Evolutionary conservation across 1,140 invertebrate genomes (phyloP).

Genomic region (Batillaria attramentaria): DNA sequence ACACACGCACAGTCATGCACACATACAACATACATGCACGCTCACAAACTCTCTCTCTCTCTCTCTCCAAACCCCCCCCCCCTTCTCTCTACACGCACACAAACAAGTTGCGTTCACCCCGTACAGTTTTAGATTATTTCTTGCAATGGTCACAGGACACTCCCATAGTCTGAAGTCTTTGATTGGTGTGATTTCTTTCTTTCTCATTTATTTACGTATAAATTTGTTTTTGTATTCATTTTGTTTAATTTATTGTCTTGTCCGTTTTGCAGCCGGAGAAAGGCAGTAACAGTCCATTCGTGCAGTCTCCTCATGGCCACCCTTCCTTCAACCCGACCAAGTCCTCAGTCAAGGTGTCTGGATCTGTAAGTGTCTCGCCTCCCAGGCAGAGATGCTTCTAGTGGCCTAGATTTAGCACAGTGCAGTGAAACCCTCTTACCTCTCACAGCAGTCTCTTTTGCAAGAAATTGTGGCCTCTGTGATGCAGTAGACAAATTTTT

Average conservation of each 20-base stretch:
- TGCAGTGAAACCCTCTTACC: conserved; percentile 21
- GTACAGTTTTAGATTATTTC: background rate
- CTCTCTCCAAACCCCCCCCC: background rate
- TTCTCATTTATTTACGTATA: background rate
- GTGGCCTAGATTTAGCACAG: conserved; percentile 10
- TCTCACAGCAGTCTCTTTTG: background rate
- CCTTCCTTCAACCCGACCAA: conserved; percentile 95
- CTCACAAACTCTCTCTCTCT: background rate
- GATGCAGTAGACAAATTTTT: conserved; percentile 35
- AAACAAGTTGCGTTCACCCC: background rate
- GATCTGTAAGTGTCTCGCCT: conserved; percentile 72
- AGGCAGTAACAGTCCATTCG: conserved; percentile 78
- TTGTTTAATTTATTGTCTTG: no score
- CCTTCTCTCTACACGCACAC: background rate
- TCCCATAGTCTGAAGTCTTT: background rate
- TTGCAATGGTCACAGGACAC: background rate
- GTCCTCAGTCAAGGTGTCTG: conserved; percentile 83
- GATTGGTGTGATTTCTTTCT: background rate
- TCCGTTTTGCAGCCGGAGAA: conserved; percentile 35
- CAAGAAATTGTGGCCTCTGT: background rate
- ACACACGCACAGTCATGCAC: no score
- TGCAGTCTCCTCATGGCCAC: conserved; percentile 90
- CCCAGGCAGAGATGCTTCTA: conserved; percentile 32
- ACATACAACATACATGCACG: no score
- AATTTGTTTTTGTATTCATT: background rate